Conservation (phyloP, 2,113 vertebrate genomes). For the Fulica atra region DNA sequence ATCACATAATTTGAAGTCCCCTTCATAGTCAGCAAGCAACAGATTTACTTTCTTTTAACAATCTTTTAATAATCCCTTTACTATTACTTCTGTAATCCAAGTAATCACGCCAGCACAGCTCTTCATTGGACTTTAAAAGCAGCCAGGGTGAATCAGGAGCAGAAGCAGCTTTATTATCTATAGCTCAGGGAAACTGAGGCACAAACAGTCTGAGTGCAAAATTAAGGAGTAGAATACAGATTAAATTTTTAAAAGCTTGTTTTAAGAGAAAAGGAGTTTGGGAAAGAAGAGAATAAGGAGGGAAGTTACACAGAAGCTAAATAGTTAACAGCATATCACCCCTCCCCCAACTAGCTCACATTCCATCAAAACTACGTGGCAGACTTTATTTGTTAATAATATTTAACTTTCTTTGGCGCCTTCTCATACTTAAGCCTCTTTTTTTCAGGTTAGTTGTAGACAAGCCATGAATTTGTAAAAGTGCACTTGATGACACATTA, state of each 20-base stretch:
- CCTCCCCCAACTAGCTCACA: slow-evolving; percentile 55
- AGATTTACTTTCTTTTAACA: neutral
- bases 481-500: slow-evolving; percentile 72
- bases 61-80: neutral
- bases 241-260: neutral
- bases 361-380: slow-evolving; percentile 71
- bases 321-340: slow-evolving; percentile 33
- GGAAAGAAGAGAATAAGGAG: neutral
- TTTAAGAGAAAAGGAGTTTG: neutral
- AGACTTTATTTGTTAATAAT: slow-evolving; percentile 76
- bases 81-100: neutral
- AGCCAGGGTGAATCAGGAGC: neutral
- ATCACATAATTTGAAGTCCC: neutral
- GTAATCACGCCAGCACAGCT: neutral
- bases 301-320: neutral
- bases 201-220: neutral
- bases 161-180: neutral
- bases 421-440: slow-evolving; percentile 57
- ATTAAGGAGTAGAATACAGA: neutral
- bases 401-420: slow-evolving; percentile 77
- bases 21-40: neutral
- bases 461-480: slow-evolving; percentile 64
- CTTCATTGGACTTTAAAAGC: neutral
- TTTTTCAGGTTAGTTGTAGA: slow-evolving; percentile 66
- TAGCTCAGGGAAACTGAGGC: neutral